Conservation (phyloP, 2,113 vertebrate species). For the Stictonetta naevosa region DNA sequence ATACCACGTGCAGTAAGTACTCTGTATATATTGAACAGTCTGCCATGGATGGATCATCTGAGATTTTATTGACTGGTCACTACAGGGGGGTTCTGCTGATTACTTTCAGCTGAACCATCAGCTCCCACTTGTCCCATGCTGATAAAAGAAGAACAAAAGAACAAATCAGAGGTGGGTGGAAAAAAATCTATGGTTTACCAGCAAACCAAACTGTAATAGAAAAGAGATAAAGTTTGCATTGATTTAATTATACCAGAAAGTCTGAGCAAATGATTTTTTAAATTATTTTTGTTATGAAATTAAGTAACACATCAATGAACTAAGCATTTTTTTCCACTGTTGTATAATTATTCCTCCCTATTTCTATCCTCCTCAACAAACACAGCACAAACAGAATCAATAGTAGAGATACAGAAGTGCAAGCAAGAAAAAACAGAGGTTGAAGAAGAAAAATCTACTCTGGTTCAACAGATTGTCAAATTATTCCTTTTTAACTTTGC, state of each 20-base stretch:
- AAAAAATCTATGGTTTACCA: not conserved
- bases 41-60: not conserved
- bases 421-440: not conserved
- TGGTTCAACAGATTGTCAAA: not conserved
- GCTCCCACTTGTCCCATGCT: constrained; percentile 64
- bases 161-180: not conserved
- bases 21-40: not conserved
- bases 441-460: not conserved
- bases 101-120: constrained; percentile 59
- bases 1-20: not conserved
- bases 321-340: not conserved
- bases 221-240: not conserved
- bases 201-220: not conserved
- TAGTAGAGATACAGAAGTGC: not conserved
- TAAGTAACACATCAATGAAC: not conserved
- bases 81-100: constrained; percentile 42
- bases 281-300: not conserved
- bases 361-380: not conserved
- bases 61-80: constrained; percentile 46
- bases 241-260: not conserved
- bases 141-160: constrained; percentile 65
- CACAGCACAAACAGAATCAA: not conserved
- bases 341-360: not conserved
- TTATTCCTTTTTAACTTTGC: not conserved
- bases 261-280: not conserved